These are phyloP conservation scores for Puffinus mauretanicus DNA, from an alignment of 2,113 vertebrate genomes.

Conservation along the genomic window DNA sequence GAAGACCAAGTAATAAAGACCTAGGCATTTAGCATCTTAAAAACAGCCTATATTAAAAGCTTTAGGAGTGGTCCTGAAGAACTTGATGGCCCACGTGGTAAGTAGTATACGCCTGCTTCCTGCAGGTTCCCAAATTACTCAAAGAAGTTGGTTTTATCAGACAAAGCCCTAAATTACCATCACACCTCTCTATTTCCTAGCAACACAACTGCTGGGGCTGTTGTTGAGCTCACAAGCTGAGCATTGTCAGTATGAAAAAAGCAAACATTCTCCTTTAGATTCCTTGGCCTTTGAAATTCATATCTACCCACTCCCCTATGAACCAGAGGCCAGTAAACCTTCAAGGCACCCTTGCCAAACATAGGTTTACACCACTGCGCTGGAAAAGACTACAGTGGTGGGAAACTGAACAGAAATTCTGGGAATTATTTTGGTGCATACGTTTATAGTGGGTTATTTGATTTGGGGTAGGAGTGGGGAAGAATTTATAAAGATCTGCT, in stretches of 20 bases:
- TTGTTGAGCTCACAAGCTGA: rapidly evolving
- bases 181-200: background rate
- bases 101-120: background rate
- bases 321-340: background rate
- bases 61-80: background rate
- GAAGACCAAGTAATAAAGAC: background rate
- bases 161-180: background rate
- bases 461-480: background rate
- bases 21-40: background rate
- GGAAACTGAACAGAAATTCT: background rate
- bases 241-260: background rate
- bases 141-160: background rate
- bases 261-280: background rate
- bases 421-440: background rate
- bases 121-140: background rate
- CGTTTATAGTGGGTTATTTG: background rate
- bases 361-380: background rate
- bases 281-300: background rate
- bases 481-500: background rate
- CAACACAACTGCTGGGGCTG: background rate
- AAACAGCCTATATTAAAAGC: background rate
- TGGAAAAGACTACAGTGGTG: background rate
- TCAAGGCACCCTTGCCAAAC: background rate
- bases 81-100: background rate
- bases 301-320: background rate